Conservation (phyloP, 1,140 invertebrate species). For the Lerema accius region DNA sequence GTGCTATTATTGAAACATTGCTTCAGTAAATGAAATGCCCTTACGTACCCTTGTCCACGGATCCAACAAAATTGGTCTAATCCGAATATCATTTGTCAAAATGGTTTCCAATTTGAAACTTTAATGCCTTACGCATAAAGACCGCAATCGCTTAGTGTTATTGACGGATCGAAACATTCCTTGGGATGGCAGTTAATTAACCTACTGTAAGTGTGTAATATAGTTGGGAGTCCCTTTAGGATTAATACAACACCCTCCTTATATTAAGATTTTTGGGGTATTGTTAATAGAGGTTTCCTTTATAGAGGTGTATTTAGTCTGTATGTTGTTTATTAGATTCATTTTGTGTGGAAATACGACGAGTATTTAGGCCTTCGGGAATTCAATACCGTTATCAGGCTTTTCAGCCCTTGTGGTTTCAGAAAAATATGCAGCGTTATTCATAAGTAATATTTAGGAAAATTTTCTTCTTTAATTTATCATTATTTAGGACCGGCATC, state of each 20-base stretch:
- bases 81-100: conserved; percentile 35
- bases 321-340: not conserved
- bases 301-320: not conserved
- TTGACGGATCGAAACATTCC: conserved; percentile 37
- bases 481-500: no score
- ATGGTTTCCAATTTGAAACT: conserved; percentile 18
- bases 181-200: conserved; percentile 50
- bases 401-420: no score
- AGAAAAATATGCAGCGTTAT: no score
- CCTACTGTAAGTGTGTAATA: conserved; percentile 45
- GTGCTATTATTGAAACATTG: not conserved
- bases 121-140: conserved; percentile 20
- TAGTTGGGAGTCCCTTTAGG: conserved; percentile 44
- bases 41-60: conserved; percentile 6
- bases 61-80: conserved; percentile 41
- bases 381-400: no score
- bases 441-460: no score
- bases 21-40: not conserved
- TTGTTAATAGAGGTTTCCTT: conserved; percentile 9
- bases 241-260: conserved; percentile 42
- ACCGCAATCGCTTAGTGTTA: conserved; percentile 11
- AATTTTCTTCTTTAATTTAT: no score
- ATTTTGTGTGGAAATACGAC: not conserved
- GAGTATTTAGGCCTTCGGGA: no score
- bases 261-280: conserved; percentile 36